Evolutionary conservation across 2,888 invertebrate species (phyloP), one percentile per base, ranked within the genome.

Genomic region (Cybosia mesomella): DNA sequence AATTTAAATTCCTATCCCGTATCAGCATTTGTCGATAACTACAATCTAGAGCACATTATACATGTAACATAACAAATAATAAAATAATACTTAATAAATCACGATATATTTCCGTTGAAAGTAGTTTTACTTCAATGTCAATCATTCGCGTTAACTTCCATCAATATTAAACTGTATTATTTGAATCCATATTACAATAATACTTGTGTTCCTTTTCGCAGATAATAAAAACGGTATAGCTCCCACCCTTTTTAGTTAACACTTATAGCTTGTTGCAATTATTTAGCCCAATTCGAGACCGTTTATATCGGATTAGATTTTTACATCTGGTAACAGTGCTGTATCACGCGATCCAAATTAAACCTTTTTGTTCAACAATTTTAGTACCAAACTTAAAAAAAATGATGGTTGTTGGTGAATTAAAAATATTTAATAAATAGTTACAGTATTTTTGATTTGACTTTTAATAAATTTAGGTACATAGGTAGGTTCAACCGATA

Each of bases 161-260:
- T n/a, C n/a, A n/a, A n/a, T n/a, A n/a, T n/a, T n/a, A n/a, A n/a
- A n/a, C n/a, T n/a, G n/a, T n/a, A n/a, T 49, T 49, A 0, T 3
- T 49, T 49, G 9, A 18, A 18, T 18, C 7, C 18, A 43, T 15
- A 18, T 18, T 49, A 49, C n/a, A 49, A 18, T n/a, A 49, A n/a
- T 49, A n/a, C 49, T 8, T 18, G 7, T 43, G 43, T 18, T 18
- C 15, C 8, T 49, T 43, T 49, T 49, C 49, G n/a, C 49, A 49
- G 49, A n/a, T n/a, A 18, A n/a, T 49, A 49, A 49, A 49, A 49
- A 49, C n/a, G 49, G n/a, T 49, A 18, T n/a, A 49, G 49, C 49
- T 49, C 49, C n/a, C n/a, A 49, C n/a, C n/a, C 49, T 49, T 49
- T 49, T 49, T 49, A 49, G 49, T 49, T 49, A 18, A 49, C 54